phyloP scores from a whole-genome alignment of 2,888 invertebrate species.

The Drosophila paramelanica region DNA sequence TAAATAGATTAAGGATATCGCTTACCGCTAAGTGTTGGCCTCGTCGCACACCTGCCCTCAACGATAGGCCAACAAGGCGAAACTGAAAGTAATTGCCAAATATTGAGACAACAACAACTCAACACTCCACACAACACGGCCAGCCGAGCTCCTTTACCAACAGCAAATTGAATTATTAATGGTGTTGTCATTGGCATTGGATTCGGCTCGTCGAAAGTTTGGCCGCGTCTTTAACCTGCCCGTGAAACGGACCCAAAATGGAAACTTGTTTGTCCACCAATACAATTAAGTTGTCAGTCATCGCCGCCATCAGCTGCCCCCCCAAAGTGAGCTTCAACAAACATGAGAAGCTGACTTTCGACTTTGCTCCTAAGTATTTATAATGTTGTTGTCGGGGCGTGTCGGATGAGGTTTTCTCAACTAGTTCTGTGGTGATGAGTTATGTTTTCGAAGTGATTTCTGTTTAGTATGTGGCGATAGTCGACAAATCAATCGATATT shows the following conservation, averaged over 20 bases:
- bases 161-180: slow-evolving; percentile 77
- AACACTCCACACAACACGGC: slow-evolving; percentile 14
- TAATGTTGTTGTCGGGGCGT: slow-evolving; percentile 19
- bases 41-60: slow-evolving; percentile 38
- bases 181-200: slow-evolving; percentile 69
- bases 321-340: slow-evolving; percentile 10
- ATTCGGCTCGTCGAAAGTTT: slow-evolving; percentile 54
- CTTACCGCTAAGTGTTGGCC: slow-evolving; percentile 63
- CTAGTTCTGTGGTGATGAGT: slow-evolving; percentile 21
- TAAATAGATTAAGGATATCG: slow-evolving; percentile 79
- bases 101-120: slow-evolving; percentile 67
- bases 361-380: slow-evolving; percentile 39
- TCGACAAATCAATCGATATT: too few relatives aligned
- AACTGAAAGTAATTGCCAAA: slow-evolving; percentile 78
- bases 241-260: slow-evolving; percentile 35
- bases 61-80: slow-evolving; percentile 25
- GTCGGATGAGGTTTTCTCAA: background rate
- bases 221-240: slow-evolving; percentile 58
- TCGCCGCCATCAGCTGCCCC: slow-evolving; percentile 30
- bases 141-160: slow-evolving; percentile 26
- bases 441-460: slow-evolving; percentile 20
- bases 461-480: background rate
- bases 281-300: slow-evolving; percentile 78
- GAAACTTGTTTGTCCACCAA: slow-evolving; percentile 66
- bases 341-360: slow-evolving; percentile 42